Percentiles rank a stretch among this genome's conserved stretches.
Conservation (phyloP, 2,797 vertebrate genomes). For the Chromis chromis region DNA sequence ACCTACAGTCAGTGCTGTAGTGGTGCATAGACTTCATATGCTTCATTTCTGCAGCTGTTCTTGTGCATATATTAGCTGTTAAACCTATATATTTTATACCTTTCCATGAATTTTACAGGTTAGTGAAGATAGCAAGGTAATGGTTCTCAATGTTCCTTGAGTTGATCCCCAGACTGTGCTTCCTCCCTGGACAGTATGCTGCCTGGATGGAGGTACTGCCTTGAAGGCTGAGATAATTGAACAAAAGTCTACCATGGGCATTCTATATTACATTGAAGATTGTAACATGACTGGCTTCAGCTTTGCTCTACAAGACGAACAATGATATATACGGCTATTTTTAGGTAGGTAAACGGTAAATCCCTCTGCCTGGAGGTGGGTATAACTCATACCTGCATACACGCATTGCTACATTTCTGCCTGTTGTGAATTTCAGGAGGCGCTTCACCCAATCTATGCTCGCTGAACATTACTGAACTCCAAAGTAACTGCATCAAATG, state of each 20-base stretch:
- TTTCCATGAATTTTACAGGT: slow-evolving; percentile 3
- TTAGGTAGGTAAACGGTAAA: slow-evolving; percentile 13
- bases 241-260: slow-evolving; percentile 19
- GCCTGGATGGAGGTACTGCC: slow-evolving; percentile 3
- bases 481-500: slow-evolving; percentile 18
- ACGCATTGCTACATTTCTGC: no score
- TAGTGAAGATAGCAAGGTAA: background rate
- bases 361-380: slow-evolving; percentile 4
- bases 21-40: background rate
- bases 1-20: slow-evolving; percentile 16
- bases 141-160: no score
- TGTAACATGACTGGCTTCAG: slow-evolving; percentile 4
- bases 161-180: no score
- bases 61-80: no score
- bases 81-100: slow-evolving; percentile 5
- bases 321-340: slow-evolving; percentile 18
- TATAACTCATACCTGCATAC: background rate
- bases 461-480: slow-evolving; percentile 24
- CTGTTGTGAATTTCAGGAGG: slow-evolving; percentile 2
- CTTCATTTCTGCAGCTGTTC: no score
- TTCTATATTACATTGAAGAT: slow-evolving; percentile 1
- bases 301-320: background rate
- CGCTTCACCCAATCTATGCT: slow-evolving; percentile 10
- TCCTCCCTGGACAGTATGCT: background rate
- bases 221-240: slow-evolving; percentile 26